Evolutionary conservation across 1,140 invertebrate species (phyloP), one percentile per base, ranked within the genome.

Genomic region (Panonychus citri): DNA sequence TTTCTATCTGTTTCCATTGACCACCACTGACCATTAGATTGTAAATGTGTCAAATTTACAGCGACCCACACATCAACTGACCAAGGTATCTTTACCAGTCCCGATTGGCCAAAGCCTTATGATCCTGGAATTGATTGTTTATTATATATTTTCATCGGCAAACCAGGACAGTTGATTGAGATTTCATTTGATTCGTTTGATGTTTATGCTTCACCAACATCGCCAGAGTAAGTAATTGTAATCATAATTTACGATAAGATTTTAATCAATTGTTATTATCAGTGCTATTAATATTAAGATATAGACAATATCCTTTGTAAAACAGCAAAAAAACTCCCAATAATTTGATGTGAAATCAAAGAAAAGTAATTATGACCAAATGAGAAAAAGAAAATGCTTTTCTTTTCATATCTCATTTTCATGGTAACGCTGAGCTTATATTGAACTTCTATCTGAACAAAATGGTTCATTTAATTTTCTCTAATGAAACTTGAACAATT

Each of bases 141-240:
- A 28, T 75, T 87, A n/a, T 87, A 85, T 71, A 84, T 82, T 12
- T 88, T 88, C 69, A 69, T 80, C 55, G 82, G 79, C 1, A 77
- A 77, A 53, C 71, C 77, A 1, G 77, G 82, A 63, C 78, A 86
- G 70, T 83, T 86, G 60, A 77, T 86, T 53, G 79, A 86, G 67
- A 70, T 88, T 21, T 77, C 77, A n/a, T 85, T 88, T 68, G 75
- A 80, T 49, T 78, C 83, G 62, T 85, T 87, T 67, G 78, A 84
- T 66, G 72, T 83, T 37, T 76, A 69, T 19, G n/a, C 43, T 21
- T 24, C 43, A 46, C 7, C 30, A 34, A 46, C 43, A 21, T n/a
- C 19, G 39, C 39, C 43, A 10, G n/a, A 4, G 21, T 24, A 21
- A 46, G 21, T 46, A n/a, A n/a, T n/a, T n/a, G n/a, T n/a, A n/a